A percentile compares a stretch with the other conserved stretches of the same genome.
These are phyloP conservation scores for Melolontha melolontha DNA, from an alignment of 2,888 invertebrate species.

Conservation along the genomic window DNA sequence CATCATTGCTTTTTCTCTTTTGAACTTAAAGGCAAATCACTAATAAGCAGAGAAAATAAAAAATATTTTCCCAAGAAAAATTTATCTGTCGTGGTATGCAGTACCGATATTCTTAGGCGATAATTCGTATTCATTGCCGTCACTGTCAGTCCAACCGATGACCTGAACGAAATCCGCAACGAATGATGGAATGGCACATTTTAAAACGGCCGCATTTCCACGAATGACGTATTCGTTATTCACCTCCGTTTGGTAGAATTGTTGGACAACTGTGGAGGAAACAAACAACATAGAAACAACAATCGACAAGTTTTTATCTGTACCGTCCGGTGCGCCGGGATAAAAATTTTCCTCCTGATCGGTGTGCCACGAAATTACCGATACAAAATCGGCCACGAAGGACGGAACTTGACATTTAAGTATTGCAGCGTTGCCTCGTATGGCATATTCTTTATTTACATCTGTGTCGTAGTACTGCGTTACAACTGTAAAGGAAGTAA, in stretches of 20 bases:
- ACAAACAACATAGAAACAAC: slow-evolving; percentile 2
- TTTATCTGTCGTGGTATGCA: slow-evolving; percentile 1
- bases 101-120: slow-evolving; percentile 68
- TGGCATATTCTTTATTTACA: slow-evolving; percentile 90
- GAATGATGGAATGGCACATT: slow-evolving; percentile 91
- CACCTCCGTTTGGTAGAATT: slow-evolving; percentile 91
- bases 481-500: slow-evolving; percentile 72
- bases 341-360: slow-evolving; percentile 81
- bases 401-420: slow-evolving; percentile 92
- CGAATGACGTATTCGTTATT: slow-evolving; percentile 92
- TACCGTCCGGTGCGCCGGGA: slow-evolving; percentile 67
- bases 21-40: too few species aligned
- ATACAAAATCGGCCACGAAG: slow-evolving; percentile 93
- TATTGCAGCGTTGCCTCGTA: slow-evolving; percentile 89
- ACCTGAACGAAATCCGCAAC: slow-evolving; percentile 92
- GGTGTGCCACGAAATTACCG: slow-evolving; percentile 88
- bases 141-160: slow-evolving; percentile 85
- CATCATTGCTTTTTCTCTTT: too few species aligned
- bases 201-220: slow-evolving; percentile 87
- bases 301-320: slow-evolving; percentile 28
- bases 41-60: too few species aligned
- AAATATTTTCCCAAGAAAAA: slow-evolving; percentile 8
- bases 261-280: slow-evolving; percentile 82
- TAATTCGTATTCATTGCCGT: slow-evolving; percentile 77
- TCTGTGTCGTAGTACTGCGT: slow-evolving; percentile 86